phyloP scores from a whole-genome alignment of 2,113 vertebrate species.

The Barbus barbus region DNA sequence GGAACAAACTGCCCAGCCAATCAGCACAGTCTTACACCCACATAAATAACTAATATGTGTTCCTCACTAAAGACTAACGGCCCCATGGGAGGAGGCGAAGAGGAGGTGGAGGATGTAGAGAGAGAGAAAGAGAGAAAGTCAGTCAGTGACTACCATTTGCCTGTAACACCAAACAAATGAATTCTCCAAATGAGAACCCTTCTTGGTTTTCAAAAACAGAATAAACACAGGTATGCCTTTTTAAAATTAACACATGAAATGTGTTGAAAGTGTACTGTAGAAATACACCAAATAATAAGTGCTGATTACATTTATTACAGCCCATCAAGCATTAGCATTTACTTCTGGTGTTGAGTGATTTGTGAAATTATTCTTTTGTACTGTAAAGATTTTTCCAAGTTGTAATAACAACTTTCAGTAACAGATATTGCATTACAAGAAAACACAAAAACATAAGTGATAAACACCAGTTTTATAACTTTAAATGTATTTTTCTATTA shows the following conservation, averaged over 20 bases:
- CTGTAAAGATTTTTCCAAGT: too few species aligned
- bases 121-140: conserved; percentile 16
- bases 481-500: too few species aligned
- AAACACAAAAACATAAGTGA: too few species aligned
- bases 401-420: too few species aligned
- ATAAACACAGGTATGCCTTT: not conserved
- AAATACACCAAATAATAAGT: not conserved
- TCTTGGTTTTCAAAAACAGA: not conserved
- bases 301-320: not conserved
- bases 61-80: conserved; percentile 57
- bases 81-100: conserved; percentile 43
- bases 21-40: conserved; percentile 44
- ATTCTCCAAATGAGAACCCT: not conserved
- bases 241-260: not conserved
- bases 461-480: too few species aligned
- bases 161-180: not conserved
- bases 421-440: too few species aligned
- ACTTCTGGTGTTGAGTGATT: not conserved
- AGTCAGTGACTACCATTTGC: conserved; percentile 43
- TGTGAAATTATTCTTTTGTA: too few species aligned
- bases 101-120: not conserved
- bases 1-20: conserved; percentile 36
- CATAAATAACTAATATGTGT: conserved; percentile 56
- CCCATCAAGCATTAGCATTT: not conserved
- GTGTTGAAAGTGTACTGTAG: not conserved